Conservation (phyloP, 2,113 vertebrate genomes). For the Bostrychus sinensis region DNA sequence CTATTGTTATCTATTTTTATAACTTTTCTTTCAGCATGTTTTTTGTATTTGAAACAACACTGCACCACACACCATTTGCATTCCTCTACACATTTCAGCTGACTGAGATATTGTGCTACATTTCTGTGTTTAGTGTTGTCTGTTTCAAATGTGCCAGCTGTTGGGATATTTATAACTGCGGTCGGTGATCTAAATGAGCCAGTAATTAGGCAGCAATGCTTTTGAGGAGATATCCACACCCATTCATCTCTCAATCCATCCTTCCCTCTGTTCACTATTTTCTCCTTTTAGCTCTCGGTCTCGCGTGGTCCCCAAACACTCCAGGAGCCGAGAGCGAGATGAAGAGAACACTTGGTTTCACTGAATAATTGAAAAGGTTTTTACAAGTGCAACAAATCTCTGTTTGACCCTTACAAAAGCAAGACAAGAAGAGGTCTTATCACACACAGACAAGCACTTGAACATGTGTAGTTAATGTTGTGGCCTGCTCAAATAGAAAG, state of each 20-base stretch:
- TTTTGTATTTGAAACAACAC: constrained; percentile 50
- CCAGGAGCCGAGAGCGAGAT: constrained; percentile 70
- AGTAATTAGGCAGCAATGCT: constrained; percentile 76
- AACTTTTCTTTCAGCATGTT: constrained; percentile 24
- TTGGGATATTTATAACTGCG: constrained; percentile 77
- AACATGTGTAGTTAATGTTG: constrained; percentile 22
- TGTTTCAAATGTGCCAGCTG: constrained; percentile 72
- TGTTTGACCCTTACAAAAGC: constrained; percentile 71
- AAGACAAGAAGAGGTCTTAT: constrained; percentile 38
- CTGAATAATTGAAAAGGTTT: constrained; percentile 79
- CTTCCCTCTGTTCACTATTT: constrained; percentile 15
- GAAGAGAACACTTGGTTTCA: constrained; percentile 77
- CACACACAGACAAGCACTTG: constrained; percentile 40
- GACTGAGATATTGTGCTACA: constrained; percentile 60
- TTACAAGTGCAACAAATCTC: constrained; percentile 70
- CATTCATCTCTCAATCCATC: constrained; percentile 41
- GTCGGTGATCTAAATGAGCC: constrained; percentile 72
- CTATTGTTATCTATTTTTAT: neutral
- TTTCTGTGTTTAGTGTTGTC: constrained; percentile 70
- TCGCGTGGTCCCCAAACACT: constrained; percentile 53
- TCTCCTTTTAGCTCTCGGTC: constrained; percentile 22
- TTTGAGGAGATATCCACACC: constrained; percentile 60
- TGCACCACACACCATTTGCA: constrained; percentile 62
- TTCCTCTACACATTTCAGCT: constrained; percentile 56
- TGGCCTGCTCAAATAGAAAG: constrained; percentile 16